Evolutionary conservation across 2,888 invertebrate species (phyloP), one percentile per base, ranked within the genome.

Genomic region (Thymelicus sylvestris): DNA sequence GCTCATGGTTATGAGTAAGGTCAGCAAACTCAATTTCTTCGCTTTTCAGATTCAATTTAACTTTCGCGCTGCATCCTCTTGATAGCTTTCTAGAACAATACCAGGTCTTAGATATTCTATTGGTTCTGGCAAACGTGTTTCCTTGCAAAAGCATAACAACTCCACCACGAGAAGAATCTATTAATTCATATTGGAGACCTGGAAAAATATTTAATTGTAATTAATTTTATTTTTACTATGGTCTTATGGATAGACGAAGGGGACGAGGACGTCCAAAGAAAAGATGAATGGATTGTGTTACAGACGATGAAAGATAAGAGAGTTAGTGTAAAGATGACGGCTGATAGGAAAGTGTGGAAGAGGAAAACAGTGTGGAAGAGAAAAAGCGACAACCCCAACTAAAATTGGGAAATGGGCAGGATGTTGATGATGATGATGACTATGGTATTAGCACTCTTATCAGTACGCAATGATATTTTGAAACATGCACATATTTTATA

Each of bases 1-100:
- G 78, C 12, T 72, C 55, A 65, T 84, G 83, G 47, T 76, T 82
- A 59, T 84, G 84, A 0, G 72, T 64, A 6, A 78, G 65, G 6
- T 71, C 55, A 0, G 59, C 67, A 3, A 62, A 63, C 6, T 74
- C 47, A 6, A 77, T 66, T 10, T 73, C 66, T 0, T 68, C 68
- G 31, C 72, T 63, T 10, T 39, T 59, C 15, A 72, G 60, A 41
- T 75, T 68, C 48, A 75, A 24, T 19, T 71, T 73, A 19, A 76
- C 74, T 62, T 75, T 76, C 0, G 80, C 78, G 8, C 66, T 71
- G 63, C 81, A 81, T 2, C 74, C 65, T 52, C 55, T 73, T 7
- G 67, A 69, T 15, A 65, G 60, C 59, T 78, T 79, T n/a, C 70
- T 78, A 0, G 81, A 81, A 50, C 81, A 81, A 63, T 79, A 77